A percentile compares a stretch with the other conserved stretches of the same genome.
phyloP scores from a whole-genome alignment of 2,888 invertebrate species.

The Lepidocyrtinus sp. region DNA sequence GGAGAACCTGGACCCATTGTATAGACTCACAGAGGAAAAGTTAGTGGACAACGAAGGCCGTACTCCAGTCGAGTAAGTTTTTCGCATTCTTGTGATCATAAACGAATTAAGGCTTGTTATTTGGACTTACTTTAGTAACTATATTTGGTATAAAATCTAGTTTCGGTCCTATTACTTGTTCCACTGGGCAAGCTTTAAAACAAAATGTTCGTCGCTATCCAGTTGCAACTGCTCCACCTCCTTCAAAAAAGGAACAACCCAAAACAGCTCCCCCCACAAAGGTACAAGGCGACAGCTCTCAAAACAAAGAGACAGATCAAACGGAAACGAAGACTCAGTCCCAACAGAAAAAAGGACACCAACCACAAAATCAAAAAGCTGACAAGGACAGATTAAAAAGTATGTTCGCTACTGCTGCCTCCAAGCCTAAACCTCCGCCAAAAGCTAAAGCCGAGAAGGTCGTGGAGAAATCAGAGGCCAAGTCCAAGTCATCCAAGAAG shows the following conservation, averaged over 20 bases:
- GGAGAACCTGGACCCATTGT: conserved; percentile 62
- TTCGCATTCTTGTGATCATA: too few species aligned
- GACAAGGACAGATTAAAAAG: conserved; percentile 47
- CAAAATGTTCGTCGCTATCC: too few species aligned
- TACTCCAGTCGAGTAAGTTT: conserved; percentile 58
- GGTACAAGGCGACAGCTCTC: background rate
- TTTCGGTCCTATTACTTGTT: conserved; percentile 51
- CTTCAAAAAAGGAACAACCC: too few species aligned
- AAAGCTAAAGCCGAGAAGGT: conserved; percentile 25
- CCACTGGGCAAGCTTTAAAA: conserved; percentile 22
- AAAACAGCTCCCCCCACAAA: too few species aligned
- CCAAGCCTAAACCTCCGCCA: conserved; percentile 45
- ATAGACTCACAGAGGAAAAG: conserved; percentile 71
- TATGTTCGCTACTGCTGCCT: conserved; percentile 57
- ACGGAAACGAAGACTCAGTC: background rate
- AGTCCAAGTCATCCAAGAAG: background rate
- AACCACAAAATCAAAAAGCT: conserved; percentile 28
- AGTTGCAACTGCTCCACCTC: too few species aligned
- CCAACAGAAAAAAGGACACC: background rate
- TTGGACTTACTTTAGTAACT: background rate
- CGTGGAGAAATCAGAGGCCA: background rate
- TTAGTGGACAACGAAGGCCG: conserved; percentile 72
- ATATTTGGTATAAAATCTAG: conserved; percentile 23
- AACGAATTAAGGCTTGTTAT: background rate
- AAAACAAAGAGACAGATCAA: conserved; percentile 17